phyloP scores from a whole-genome alignment of 2,888 invertebrate genomes.

The Tetranychus piercei region DNA sequence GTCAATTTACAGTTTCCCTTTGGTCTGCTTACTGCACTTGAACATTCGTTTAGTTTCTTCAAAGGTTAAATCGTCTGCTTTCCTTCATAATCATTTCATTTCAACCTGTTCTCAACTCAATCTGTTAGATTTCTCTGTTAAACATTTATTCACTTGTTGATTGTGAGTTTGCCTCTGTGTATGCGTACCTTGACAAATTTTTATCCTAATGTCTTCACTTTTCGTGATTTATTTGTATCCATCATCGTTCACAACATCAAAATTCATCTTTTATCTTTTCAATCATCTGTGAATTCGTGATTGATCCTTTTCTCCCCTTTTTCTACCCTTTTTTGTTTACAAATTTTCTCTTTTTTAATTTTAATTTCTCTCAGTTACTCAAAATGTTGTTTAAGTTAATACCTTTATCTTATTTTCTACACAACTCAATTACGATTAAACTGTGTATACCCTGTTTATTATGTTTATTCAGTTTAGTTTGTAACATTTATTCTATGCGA shows the following conservation, averaged over 20 bases:
- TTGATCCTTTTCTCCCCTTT: background rate
- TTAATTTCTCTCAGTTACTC: background rate
- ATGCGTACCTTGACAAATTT: background rate
- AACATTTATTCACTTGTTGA: too few relatives aligned
- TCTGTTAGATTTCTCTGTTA: too few relatives aligned
- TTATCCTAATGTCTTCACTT: background rate
- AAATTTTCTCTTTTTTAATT: background rate
- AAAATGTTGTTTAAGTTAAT: background rate
- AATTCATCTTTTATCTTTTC: background rate
- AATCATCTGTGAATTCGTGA: background rate
- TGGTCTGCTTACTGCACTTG: background rate
- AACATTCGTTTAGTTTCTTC: too few relatives aligned
- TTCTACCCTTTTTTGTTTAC: background rate
- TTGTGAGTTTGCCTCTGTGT: background rate
- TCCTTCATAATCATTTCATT: too few relatives aligned
- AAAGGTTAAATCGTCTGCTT: too few relatives aligned
- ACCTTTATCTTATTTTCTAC: background rate
- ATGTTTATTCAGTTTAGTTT: background rate
- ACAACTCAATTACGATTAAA: background rate
- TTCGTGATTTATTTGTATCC: background rate
- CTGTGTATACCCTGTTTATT: background rate
- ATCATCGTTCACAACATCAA: too few relatives aligned
- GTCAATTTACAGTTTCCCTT: background rate
- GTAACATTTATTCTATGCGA: background rate
- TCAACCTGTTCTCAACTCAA: too few relatives aligned